These are phyloP conservation scores for Corythornis cristatus DNA, from an alignment of 2,113 vertebrate species.

Conservation along the genomic window DNA sequence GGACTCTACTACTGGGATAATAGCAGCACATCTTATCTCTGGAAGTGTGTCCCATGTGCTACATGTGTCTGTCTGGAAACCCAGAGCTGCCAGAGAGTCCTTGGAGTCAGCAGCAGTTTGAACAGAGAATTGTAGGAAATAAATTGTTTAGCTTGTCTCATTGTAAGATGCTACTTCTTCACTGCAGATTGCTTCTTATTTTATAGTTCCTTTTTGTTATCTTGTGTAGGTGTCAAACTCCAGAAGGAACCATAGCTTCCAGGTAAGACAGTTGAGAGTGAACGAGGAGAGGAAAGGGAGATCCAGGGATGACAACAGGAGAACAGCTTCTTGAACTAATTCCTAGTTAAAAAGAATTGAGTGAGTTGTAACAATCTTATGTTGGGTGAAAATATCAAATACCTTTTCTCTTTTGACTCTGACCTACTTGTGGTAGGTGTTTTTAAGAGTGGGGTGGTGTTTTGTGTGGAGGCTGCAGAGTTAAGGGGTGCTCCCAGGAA, in stretches of 20 bases:
- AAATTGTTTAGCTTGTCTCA: neutral
- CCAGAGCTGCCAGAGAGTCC: neutral
- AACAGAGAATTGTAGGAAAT: neutral
- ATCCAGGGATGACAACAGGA: neutral
- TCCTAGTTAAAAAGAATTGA: neutral
- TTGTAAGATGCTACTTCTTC: neutral
- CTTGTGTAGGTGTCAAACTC: neutral
- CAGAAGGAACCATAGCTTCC: neutral
- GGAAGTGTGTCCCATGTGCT: neutral
- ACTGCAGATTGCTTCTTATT: neutral
- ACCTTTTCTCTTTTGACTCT: neutral
- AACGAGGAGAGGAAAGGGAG: neutral
- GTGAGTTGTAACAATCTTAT: neutral
- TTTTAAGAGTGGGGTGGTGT: neutral
- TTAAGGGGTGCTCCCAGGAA: neutral
- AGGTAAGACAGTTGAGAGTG: neutral
- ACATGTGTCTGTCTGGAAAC: neutral
- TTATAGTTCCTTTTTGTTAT: neutral
- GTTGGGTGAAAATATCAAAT: neutral
- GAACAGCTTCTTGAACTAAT: neutral
- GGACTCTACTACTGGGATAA: neutral
- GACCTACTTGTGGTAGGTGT: neutral
- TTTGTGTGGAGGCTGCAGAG: neutral
- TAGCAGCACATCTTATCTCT: neutral
- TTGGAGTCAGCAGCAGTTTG: neutral